Evolutionary conservation across 1,140 invertebrate species (phyloP), one percentile per base, ranked within the genome.

Genomic region (Drosophila pectinifera): DNA sequence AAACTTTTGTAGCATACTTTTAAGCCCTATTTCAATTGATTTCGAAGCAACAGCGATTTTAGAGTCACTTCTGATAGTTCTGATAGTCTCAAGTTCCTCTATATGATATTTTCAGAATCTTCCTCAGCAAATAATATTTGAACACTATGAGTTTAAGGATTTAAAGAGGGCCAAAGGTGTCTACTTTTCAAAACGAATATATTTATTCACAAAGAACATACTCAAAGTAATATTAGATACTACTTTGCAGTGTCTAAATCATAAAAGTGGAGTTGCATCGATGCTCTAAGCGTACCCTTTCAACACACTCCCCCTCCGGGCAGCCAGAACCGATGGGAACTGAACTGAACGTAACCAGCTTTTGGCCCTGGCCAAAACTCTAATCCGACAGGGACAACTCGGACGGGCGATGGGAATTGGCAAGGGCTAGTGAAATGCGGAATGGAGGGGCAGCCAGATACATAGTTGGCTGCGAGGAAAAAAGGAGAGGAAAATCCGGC

Each of bases 361-460:
- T 70, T 70, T 57, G 68, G 64, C 68, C 51, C 65, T 70, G 68
- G 68, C 68, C 64, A 70, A 68, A 70, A 70, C 64, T 70, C 49
- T 70, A 70, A 70, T 70, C 68, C 68, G 68, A 70, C 64, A 70
- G 64, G 68, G 68, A 70, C 68, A 69, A 46, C 64, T 42, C 65
- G 64, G 67, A 70, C 64, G 34, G 64, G 64, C 48, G 20, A 69
- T 69, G 67, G 42, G 64, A 70, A 70, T 70, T 70, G 67, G 64
- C 64, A 57, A 68, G 55, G 64, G 68, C 64, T 70, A 57, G 64
- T 26, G 22, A 64, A 42, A 48, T 45, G 14, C 36, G 20, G 39
- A 46, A 46, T 43, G 31, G 31, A 22, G 7, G 22, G 18, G 22
- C 28, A 41, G 43, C n/a, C n/a, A 59, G 26, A 8, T 31, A 16